Conservation (phyloP, 2,113 vertebrate species). For the Aythya baeri region DNA sequence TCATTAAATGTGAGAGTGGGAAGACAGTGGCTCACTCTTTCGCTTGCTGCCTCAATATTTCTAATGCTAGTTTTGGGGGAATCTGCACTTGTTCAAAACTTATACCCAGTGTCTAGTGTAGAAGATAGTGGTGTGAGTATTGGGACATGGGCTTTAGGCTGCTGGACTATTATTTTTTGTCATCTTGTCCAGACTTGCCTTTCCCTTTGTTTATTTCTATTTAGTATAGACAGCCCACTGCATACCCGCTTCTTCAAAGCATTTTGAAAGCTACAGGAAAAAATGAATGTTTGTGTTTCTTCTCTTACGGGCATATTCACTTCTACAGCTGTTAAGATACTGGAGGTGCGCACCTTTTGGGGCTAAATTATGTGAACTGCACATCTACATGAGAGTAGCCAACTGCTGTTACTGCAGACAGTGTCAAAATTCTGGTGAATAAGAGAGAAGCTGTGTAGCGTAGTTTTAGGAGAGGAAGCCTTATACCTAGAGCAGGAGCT, state of each 20-base stretch:
- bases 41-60: neutral
- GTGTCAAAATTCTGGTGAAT: neutral
- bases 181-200: neutral
- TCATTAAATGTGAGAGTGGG: neutral
- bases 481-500: neutral
- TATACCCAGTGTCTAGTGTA: neutral
- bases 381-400: neutral
- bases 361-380: neutral
- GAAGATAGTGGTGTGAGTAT: neutral
- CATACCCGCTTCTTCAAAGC: neutral
- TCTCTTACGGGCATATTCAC: accelerated
- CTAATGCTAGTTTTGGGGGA: neutral
- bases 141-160: neutral
- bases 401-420: neutral
- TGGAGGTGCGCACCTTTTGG: accelerated
- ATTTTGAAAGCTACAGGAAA: neutral
- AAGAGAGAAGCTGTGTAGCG: accelerated
- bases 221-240: neutral
- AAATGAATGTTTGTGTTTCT: neutral
- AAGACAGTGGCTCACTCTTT: neutral
- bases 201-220: neutral
- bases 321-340: neutral
- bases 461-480: neutral
- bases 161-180: neutral
- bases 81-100: neutral